These are phyloP conservation scores for Cyrtorhinus lividipennis DNA, from an alignment of 1,140 invertebrate genomes.

Conservation along the genomic window DNA sequence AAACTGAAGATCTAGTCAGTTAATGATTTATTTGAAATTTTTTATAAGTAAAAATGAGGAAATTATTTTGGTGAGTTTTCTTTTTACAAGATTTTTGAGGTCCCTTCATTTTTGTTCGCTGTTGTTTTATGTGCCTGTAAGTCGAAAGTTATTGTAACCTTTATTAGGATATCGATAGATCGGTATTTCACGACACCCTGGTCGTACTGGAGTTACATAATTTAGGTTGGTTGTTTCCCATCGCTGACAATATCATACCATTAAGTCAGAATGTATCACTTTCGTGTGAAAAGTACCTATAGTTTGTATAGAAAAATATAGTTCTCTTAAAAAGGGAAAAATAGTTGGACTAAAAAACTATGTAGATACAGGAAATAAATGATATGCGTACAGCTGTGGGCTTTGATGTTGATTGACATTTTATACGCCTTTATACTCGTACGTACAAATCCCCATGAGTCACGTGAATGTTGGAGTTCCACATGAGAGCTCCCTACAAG, in stretches of 20 bases:
- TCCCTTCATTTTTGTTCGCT: background rate
- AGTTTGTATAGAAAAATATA: slow-evolving; percentile 1
- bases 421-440: no score
- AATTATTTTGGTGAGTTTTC: background rate
- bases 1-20: no score
- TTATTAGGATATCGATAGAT: background rate
- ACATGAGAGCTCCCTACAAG: no score
- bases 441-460: no score
- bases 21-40: no score
- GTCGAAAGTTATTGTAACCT: background rate
- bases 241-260: background rate
- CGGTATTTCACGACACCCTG: background rate
- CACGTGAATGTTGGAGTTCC: no score
- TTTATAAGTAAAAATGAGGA: no score
- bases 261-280: background rate
- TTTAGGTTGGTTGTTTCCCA: background rate
- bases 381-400: no score
- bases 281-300: background rate
- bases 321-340: background rate
- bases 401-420: no score
- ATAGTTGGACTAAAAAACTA: background rate
- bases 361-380: background rate
- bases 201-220: background rate
- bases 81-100: background rate
- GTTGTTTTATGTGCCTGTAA: no score